These are phyloP conservation scores for Verasper variegatus DNA, from an alignment of 2,113 vertebrate genomes.

Conservation along the genomic window DNA sequence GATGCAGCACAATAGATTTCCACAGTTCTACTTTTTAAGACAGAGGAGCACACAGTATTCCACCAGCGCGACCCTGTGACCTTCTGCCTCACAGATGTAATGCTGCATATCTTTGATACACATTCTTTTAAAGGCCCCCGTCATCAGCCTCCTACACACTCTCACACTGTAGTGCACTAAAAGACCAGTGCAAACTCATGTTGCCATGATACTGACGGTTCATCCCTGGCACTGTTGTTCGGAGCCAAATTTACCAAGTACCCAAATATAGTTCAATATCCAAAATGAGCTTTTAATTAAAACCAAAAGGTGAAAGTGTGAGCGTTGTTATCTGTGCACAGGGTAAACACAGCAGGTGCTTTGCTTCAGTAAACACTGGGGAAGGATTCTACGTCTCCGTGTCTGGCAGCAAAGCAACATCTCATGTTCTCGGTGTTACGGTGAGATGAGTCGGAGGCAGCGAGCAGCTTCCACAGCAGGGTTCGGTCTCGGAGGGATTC, in stretches of 20 bases:
- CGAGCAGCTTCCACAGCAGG: conserved; percentile 21
- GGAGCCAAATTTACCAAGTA: not conserved
- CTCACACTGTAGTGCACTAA: conserved; percentile 29
- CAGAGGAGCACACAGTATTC: too few relatives aligned
- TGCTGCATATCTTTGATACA: not conserved
- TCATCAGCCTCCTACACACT: conserved; percentile 60
- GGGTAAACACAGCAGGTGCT: not conserved
- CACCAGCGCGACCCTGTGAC: too few relatives aligned
- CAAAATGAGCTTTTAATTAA: conserved; percentile 6
- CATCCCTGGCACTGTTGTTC: conserved; percentile 8
- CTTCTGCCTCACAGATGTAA: conserved; percentile 5
- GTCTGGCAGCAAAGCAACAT: not conserved
- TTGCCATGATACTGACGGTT: conserved; percentile 56
- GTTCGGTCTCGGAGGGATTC: conserved; percentile 5
- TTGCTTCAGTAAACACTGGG: not conserved
- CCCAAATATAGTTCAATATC: not conserved
- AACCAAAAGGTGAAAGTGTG: not conserved
- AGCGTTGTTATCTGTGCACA: too few relatives aligned
- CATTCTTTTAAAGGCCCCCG: conserved; percentile 4
- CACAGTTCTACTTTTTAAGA: not conserved
- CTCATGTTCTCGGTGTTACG: not conserved
- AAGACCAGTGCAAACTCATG: conserved; percentile 20
- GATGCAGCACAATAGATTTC: too few relatives aligned
- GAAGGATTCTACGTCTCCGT: not conserved
- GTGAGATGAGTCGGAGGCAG: conserved; percentile 16